These are phyloP conservation scores for Petrosia ficiformis DNA, from an alignment of 37 sponge, comb jelly and placozoan species.

Conservation along the genomic window DNA sequence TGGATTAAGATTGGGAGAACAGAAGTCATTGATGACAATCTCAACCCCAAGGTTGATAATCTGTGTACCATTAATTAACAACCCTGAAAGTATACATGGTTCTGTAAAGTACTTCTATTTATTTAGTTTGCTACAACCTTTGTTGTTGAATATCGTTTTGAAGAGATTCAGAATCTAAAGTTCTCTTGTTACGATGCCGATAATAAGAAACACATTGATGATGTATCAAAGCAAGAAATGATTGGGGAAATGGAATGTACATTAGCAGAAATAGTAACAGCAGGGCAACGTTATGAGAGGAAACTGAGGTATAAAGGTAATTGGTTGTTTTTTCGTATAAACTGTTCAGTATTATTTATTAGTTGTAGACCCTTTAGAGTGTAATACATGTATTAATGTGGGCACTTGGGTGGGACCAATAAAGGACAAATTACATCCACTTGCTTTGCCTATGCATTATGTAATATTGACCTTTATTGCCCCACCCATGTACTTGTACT, in stretches of 20 bases:
- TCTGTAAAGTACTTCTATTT: background rate
- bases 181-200: conserved; percentile 87
- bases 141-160: conserved; percentile 87
- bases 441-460: too few relatives aligned
- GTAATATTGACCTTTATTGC: too few relatives aligned
- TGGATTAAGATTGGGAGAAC: conserved; percentile 69
- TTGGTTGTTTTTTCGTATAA: background rate
- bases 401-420: too few relatives aligned
- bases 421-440: too few relatives aligned
- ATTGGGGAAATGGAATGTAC: conserved; percentile 73
- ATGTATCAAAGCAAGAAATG: conserved; percentile 65
- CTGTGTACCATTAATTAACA: background rate
- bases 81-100: background rate
- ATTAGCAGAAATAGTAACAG: conserved; percentile 76
- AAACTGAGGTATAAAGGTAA: conserved; percentile 64
- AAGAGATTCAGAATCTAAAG: conserved; percentile 85
- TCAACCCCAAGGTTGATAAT: conserved; percentile 77
- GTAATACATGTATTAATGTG: too few relatives aligned
- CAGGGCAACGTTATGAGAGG: conserved; percentile 58
- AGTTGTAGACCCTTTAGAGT: too few relatives aligned
- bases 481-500: too few relatives aligned
- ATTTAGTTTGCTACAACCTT: conserved; percentile 81
- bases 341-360: background rate
- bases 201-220: conserved; percentile 37
- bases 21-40: conserved; percentile 84